Percentiles rank a stretch among this genome's conserved stretches.
Evolutionary conservation across 2,113 vertebrate genomes (phyloP).

Genomic region (Eidolon helvum): DNA sequence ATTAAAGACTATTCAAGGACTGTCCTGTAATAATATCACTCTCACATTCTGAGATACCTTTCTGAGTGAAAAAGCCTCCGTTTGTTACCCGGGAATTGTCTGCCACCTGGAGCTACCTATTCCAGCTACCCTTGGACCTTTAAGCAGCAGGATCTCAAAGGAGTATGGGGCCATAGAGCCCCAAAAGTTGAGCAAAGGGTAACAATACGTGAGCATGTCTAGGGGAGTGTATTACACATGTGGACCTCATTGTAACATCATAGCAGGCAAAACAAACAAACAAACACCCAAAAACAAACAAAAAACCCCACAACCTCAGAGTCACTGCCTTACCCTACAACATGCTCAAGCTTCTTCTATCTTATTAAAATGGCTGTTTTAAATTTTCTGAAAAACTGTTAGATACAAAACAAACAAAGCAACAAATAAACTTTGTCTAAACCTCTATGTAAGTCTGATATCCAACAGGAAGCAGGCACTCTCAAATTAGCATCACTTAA

Average conservation of each 20-base stretch:
- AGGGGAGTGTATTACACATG: not conserved
- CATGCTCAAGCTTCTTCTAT: not conserved
- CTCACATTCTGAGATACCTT: not conserved
- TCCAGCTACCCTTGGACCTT: not conserved
- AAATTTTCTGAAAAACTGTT: constrained; percentile 8
- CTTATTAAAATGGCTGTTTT: not conserved
- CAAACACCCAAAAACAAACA: not conserved
- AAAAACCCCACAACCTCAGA: not conserved
- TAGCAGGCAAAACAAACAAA: not conserved
- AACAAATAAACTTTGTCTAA: not conserved
- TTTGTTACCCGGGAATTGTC: not conserved
- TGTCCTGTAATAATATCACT: not conserved
- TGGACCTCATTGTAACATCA: too few relatives aligned
- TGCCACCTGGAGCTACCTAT: not conserved
- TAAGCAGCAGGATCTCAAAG: not conserved
- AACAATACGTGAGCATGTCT: not conserved
- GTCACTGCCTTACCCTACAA: not conserved
- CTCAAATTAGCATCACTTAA: not conserved
- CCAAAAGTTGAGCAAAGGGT: not conserved
- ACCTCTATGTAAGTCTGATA: not conserved
- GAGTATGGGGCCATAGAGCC: not conserved
- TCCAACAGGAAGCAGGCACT: not conserved
- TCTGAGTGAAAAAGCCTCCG: not conserved
- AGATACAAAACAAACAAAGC: not conserved
- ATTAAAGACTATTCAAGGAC: not conserved